phyloP scores from a whole-genome alignment of 2,888 invertebrate species.

The Rhagium mordax region DNA sequence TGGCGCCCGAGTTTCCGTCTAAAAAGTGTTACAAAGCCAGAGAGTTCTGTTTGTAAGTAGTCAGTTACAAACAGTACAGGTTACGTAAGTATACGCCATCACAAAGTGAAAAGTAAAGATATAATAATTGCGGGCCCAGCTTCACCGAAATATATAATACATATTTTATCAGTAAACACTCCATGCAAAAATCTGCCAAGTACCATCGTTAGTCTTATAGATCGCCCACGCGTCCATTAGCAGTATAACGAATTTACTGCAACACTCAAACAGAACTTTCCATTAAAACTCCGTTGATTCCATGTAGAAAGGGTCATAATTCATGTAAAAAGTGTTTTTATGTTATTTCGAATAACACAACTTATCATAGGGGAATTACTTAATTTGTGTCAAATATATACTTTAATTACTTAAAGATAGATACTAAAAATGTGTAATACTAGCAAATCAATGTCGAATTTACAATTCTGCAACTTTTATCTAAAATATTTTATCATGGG shows the following conservation, averaged over 20 bases:
- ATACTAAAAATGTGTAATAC: too few species aligned
- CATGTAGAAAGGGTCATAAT: not conserved
- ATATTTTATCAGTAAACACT: not conserved
- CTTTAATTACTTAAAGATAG: too few species aligned
- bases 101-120: not conserved
- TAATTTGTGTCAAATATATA: not conserved
- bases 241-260: not conserved
- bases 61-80: too few species aligned
- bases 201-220: not conserved
- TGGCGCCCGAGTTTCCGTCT: too few species aligned
- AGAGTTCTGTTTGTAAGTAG: too few species aligned
- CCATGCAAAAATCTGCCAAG: not conserved
- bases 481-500: too few species aligned
- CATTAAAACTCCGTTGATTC: not conserved
- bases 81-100: too few species aligned
- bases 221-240: conserved; percentile 1
- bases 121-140: not conserved
- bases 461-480: too few species aligned
- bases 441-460: too few species aligned
- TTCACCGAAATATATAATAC: not conserved
- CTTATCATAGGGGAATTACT: not conserved
- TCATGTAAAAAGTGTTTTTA: not conserved
- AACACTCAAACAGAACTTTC: not conserved
- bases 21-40: too few species aligned
- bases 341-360: not conserved